These are phyloP conservation scores for Chrysopa pallens DNA, from an alignment of 1,140 invertebrate genomes.

Conservation along the genomic window DNA sequence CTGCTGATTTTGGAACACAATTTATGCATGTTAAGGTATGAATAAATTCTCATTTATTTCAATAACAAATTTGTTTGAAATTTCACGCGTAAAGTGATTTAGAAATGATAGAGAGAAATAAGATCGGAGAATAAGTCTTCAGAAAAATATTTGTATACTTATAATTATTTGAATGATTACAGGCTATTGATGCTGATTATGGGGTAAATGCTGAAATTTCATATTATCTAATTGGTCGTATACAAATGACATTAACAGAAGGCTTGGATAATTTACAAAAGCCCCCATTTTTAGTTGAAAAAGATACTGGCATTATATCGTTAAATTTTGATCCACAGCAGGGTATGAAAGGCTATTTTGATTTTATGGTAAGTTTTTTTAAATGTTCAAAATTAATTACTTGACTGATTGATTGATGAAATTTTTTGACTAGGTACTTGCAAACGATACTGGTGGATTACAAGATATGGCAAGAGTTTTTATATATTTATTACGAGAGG, in stretches of 20 bases:
- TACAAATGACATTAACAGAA: constrained; percentile 68
- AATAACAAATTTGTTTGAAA: constrained; percentile 1
- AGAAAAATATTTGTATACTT: too few species aligned
- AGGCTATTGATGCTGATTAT: constrained; percentile 70
- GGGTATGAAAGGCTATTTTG: constrained; percentile 93
- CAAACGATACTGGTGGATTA: constrained; percentile 68
- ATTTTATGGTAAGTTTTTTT: constrained; percentile 49
- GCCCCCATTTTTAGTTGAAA: constrained; percentile 68
- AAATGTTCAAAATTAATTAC: not conserved
- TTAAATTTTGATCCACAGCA: constrained; percentile 91
- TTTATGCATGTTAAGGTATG: constrained; percentile 71
- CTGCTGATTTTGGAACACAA: constrained; percentile 74
- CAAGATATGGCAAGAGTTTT: constrained; percentile 64
- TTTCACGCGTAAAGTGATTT: not conserved
- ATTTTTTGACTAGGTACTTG: constrained; percentile 38
- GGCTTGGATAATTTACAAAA: constrained; percentile 63
- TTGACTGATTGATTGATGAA: not conserved
- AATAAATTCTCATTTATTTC: not conserved
- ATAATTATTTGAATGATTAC: constrained; percentile 10
- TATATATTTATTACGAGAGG: constrained; percentile 80
- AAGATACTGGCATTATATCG: constrained; percentile 59
- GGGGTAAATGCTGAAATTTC: constrained; percentile 54
- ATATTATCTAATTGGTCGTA: constrained; percentile 61
- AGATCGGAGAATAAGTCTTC: too few species aligned
- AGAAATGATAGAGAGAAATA: too few species aligned